Evolutionary conservation across 2,797 vertebrate species (phyloP).

Genomic region (Odontamblyopus rebecca): DNA sequence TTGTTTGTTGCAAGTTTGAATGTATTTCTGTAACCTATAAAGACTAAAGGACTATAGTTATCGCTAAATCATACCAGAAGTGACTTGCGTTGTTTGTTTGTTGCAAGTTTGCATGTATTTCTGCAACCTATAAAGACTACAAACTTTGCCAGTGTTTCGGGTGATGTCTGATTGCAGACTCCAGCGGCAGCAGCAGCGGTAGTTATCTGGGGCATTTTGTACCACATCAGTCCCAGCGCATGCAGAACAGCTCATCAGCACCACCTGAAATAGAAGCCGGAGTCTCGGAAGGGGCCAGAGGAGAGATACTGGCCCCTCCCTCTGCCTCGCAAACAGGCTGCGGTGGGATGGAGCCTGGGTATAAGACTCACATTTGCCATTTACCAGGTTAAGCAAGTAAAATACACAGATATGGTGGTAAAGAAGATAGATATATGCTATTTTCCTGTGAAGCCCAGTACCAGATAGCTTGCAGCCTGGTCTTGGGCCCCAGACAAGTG

Average conservation of each 20-base stretch:
- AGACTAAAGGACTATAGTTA: background rate
- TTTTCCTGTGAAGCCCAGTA: too few species aligned
- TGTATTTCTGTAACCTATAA: conserved; percentile 12
- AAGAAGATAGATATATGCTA: too few species aligned
- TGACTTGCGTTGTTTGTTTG: conserved; percentile 16
- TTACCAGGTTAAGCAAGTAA: too few species aligned
- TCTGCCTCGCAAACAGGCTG: conserved; percentile 57
- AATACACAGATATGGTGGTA: too few species aligned
- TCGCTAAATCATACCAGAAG: conserved; percentile 9
- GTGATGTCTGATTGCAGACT: conserved; percentile 43
- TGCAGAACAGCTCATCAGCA: conserved; percentile 55
- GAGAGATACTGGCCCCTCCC: conserved; percentile 51
- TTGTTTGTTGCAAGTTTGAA: conserved; percentile 1
- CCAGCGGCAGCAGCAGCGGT: conserved; percentile 35
- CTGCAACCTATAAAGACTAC: conserved; percentile 5
- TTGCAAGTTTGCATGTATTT: conserved; percentile 16
- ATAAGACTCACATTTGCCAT: conserved; percentile 20
- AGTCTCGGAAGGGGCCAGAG: conserved; percentile 42
- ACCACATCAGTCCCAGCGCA: conserved; percentile 57
- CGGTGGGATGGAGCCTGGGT: conserved; percentile 43
- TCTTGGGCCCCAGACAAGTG: too few species aligned
- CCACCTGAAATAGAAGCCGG: conserved; percentile 70
- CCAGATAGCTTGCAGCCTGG: too few species aligned
- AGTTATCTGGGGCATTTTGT: conserved; percentile 60
- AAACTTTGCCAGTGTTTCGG: conserved; percentile 28